Evolutionary conservation across 2,888 invertebrate genomes (phyloP), one percentile per base, ranked within the genome.

Genomic region (Nemapogon koenigi): DNA sequence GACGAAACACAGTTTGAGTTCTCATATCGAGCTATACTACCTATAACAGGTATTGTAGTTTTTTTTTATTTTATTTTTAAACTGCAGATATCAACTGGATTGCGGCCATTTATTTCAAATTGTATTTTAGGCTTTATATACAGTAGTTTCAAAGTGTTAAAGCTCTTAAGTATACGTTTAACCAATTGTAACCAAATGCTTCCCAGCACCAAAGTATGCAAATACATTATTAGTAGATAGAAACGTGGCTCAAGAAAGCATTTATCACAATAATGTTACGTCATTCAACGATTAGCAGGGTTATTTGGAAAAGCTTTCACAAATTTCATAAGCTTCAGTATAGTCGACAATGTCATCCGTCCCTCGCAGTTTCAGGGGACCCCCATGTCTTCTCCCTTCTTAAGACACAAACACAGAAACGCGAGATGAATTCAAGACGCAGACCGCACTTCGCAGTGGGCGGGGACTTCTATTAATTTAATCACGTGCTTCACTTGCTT

Each of bases 301-400:
- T 45, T 50, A 46, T 50, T 47, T 40, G 46, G 38, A 44, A 46
- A 49, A 45, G 49, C 48, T 51, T 49, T 42, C 42, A 46, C 42
- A 45, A 40, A 3, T 44, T 42, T 43, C 38, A 39, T 43, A 42
- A 41, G 43, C 37, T 3, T 3, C 27, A 16, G 25, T 17, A 13
- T 16, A 16, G 26, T 27, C 14, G 35, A 16, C 25, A n/a, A 35
- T 17, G 17, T 31, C 15, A 17, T n/a, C 31, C 11, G 15, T 31
- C 6, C 31, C 31, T 31, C 15, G n/a, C n/a, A n/a, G n/a, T n/a
- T n/a, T n/a, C 6, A 22, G 6, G 22, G 10, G 28, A n/a, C 19
- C 33, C 17, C 11, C 13, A 22, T n/a, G n/a, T n/a, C 22, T 10
- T 10, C 22, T 22, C 6, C 2, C 13, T 14, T 19, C 11, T 14